phyloP scores from a whole-genome alignment of 2,888 invertebrate genomes.

The Aporophyla nigra region DNA sequence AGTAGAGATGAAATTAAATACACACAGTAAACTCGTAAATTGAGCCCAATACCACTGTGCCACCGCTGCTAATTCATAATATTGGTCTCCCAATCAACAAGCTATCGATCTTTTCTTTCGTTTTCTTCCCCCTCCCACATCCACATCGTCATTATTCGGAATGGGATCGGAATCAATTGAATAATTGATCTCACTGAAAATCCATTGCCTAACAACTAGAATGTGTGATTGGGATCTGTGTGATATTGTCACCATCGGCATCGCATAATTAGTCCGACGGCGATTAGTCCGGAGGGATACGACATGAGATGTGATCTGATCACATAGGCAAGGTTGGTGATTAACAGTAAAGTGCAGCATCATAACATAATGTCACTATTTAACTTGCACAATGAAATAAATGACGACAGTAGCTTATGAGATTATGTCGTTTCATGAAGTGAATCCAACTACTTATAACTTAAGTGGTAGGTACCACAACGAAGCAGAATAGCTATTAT shows the following conservation, averaged over 20 bases:
- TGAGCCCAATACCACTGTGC: too few species aligned
- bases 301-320: conserved; percentile 36
- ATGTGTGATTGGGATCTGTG: conserved; percentile 7
- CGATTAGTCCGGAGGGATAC: conserved; percentile 18
- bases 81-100: background rate
- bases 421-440: background rate
- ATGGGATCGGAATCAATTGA: background rate
- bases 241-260: conserved; percentile 21
- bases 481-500: background rate
- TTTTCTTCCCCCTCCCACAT: background rate
- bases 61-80: background rate
- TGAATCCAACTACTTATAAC: background rate
- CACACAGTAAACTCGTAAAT: too few species aligned
- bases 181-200: conserved; percentile 1
- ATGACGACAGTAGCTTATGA: background rate
- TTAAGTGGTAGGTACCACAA: background rate
- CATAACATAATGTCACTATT: conserved; percentile 14
- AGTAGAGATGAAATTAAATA: too few species aligned
- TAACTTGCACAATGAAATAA: conserved; percentile 8
- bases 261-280: conserved; percentile 25
- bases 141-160: background rate
- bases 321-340: conserved; percentile 40
- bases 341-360: conserved; percentile 40
- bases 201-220: background rate
- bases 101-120: background rate